These are phyloP conservation scores for Agriopis leucophaearia DNA, from an alignment of 2,888 invertebrate genomes.

Conservation along the genomic window DNA sequence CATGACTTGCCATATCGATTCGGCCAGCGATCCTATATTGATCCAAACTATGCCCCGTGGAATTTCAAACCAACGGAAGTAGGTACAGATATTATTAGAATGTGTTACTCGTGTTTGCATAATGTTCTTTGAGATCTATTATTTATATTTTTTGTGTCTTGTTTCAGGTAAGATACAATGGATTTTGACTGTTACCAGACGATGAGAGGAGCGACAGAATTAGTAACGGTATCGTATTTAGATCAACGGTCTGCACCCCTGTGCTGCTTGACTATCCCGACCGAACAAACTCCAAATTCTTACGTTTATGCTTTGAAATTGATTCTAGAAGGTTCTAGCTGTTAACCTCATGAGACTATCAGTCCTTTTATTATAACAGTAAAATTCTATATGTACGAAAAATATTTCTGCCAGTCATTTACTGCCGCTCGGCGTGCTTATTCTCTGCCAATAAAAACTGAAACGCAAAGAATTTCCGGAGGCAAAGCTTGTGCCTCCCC, in stretches of 20 bases:
- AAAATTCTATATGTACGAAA: constrained; percentile 28
- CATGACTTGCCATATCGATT: constrained; percentile 74
- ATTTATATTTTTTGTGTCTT: neutral
- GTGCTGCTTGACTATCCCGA: neutral
- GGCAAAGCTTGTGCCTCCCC: constrained; percentile 39
- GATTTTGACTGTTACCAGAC: neutral
- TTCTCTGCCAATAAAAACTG: constrained; percentile 46
- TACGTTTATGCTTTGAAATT: neutral
- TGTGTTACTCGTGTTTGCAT: constrained; percentile 2
- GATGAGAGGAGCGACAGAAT: neutral
- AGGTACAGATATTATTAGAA: constrained; percentile 5
- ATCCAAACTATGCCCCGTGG: constrained; percentile 55
- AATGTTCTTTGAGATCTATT: neutral
- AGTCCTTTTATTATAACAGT: constrained; percentile 23
- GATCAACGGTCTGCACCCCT: neutral
- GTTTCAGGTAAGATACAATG: constrained; percentile 16
- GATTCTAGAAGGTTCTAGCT: neutral
- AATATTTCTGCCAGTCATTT: constrained; percentile 41
- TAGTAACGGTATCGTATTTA: constrained; percentile 1
- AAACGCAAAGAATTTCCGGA: constrained; percentile 46
- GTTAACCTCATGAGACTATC: constrained; percentile 6
- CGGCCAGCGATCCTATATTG: constrained; percentile 66
- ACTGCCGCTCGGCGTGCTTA: constrained; percentile 41
- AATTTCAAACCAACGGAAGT: constrained; percentile 27
- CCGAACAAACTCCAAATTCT: neutral